Evolutionary conservation across 1,140 invertebrate species (phyloP).

Genomic region (Anoplophora glabripennis): DNA sequence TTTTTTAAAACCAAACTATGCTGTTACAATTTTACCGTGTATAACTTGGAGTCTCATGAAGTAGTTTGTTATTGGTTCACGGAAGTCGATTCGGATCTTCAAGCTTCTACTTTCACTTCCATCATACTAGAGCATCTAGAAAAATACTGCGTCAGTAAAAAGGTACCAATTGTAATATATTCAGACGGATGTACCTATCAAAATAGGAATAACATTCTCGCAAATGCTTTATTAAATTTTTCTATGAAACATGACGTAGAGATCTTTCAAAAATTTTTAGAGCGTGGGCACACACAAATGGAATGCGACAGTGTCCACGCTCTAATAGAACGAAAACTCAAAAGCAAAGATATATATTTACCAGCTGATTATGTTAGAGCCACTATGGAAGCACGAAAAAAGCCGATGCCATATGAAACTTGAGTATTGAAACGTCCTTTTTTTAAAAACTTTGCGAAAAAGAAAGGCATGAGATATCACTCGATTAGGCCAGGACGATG

Average conservation of each 20-base stretch:
- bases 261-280: conserved; percentile 49
- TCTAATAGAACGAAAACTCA: conserved; percentile 24
- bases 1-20: conserved; percentile 43
- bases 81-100: conserved; percentile 37
- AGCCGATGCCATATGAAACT: background rate
- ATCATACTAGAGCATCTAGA: conserved; percentile 7
- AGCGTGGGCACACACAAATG: conserved; percentile 49
- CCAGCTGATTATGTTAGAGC: conserved; percentile 10
- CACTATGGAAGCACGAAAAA: conserved; percentile 10
- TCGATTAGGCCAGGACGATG: conserved; percentile 2
- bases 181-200: conserved; percentile 19
- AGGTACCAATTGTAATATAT: background rate
- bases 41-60: conserved; percentile 34
- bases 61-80: conserved; percentile 40
- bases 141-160: background rate
- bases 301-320: conserved; percentile 47
- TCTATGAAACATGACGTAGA: conserved; percentile 32
- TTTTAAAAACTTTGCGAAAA: background rate
- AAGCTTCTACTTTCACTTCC: conserved; percentile 8
- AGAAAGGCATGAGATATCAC: background rate
- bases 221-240: conserved; percentile 26
- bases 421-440: background rate
- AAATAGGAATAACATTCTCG: conserved; percentile 21
- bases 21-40: conserved; percentile 45
- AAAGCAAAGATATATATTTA: conserved; percentile 7